Evolutionary conservation across 2,113 vertebrate genomes (phyloP).

Genomic region (Pachyramphus minor): DNA sequence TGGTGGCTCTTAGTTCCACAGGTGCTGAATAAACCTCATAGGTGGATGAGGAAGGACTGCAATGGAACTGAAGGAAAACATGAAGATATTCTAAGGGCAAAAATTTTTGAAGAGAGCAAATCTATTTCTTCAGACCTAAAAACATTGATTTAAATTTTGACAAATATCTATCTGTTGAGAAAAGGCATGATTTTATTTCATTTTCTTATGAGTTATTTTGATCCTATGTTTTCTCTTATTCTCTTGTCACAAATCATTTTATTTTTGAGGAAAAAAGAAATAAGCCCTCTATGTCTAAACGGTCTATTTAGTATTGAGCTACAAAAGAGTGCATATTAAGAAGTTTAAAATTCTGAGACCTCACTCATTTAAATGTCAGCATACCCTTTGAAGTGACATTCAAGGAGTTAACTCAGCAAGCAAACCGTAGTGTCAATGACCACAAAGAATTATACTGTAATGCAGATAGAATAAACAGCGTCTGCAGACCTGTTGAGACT

Average conservation of each 20-base stretch:
- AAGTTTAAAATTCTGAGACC: background rate
- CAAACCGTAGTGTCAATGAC: background rate
- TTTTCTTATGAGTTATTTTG: background rate
- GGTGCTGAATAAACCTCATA: background rate
- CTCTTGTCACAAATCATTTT: background rate
- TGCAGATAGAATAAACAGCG: background rate
- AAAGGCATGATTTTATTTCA: background rate
- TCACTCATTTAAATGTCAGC: background rate
- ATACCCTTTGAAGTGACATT: background rate
- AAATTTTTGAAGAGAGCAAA: background rate
- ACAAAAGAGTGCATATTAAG: background rate
- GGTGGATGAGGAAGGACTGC: background rate
- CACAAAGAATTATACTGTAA: background rate
- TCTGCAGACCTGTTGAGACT: background rate
- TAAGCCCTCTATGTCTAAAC: background rate
- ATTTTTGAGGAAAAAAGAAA: background rate
- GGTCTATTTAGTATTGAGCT: background rate
- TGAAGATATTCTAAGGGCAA: background rate
- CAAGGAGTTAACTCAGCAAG: constrained; percentile 3
- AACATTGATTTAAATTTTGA: background rate
- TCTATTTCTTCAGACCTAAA: background rate
- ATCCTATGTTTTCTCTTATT: background rate
- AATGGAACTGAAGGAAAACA: background rate
- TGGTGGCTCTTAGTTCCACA: background rate
- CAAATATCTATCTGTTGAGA: background rate